Base-by-base conservation (phyloP, 2,113 vertebrate genomes). In the Anguilla japonica region DNA sequence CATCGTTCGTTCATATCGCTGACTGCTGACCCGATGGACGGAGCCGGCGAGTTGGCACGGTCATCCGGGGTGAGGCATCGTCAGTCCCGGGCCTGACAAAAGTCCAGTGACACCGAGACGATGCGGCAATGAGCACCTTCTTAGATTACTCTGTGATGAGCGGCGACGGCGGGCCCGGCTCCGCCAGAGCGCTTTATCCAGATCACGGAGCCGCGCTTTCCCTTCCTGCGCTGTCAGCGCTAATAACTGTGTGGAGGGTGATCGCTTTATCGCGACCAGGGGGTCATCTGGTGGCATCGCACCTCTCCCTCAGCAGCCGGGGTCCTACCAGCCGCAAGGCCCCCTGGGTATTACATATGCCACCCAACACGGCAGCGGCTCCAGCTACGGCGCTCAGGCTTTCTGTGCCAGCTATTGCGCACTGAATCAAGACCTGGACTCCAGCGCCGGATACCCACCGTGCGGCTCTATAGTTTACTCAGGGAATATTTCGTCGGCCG, bases 131-230 rank as follows among this genome's bases (percentile, higher is more conserved):
- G 98, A 99, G 96, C 95, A 97, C 97, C 93, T 99, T 99, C 94
- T 92, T 99, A 95, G 98, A 99, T 92, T 99, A 98, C 91, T 96
- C 98, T 57, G 94, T 97, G 90, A 95, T 96, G 95, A 96, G 95
- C 90, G 97, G 97, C 79, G 95, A 97, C 87, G 95, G 96, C 50
- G 97, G 95, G 87, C 97, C 97, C 50, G 96, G 97, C 90, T 96
- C 97, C 29, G 96, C 97, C 87, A 93, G 97, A 93, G 94, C 96
- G 90, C 98, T 96, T 90, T 95, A 98, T 93, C 95, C 97, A 8
- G 98, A 99, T 79, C 98, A 97, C 93, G 98, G 98, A 93, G 97
- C 98, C 96, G 96, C 98, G 96, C 97, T 95, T 99, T 98, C 90
- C 98, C 97, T 94, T 97, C 98, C 78, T 99, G 98, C 87, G 97